Conservation (phyloP, 2,113 vertebrate genomes). For the Cottus gobio region DNA sequence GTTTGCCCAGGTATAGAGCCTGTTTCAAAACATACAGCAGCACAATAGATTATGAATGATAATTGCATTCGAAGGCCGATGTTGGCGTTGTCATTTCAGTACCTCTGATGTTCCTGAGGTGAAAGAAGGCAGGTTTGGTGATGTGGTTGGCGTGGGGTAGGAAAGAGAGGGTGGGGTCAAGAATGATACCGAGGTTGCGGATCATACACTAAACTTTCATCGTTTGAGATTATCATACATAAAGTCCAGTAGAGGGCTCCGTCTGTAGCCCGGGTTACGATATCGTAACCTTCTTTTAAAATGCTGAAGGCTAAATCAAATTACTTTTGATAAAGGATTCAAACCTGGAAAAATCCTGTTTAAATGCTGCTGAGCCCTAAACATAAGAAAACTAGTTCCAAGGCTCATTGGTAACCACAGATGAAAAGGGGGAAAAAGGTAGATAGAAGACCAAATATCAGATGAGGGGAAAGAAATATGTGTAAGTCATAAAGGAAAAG, state of each 20-base stretch:
- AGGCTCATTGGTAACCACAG: neutral
- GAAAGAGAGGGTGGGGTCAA: too few relatives aligned
- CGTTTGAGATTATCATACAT: neutral
- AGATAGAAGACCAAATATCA: neutral
- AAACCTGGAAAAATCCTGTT: neutral
- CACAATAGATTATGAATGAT: conserved; percentile 3
- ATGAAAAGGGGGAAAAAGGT: neutral
- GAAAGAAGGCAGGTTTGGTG: too few relatives aligned
- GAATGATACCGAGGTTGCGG: too few relatives aligned
- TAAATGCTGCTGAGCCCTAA: too few relatives aligned
- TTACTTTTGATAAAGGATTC: neutral
- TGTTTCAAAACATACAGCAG: conserved; percentile 11
- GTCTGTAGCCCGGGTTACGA: neutral
- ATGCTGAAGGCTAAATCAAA: neutral
- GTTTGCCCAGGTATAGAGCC: conserved; percentile 9
- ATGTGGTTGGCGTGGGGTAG: too few relatives aligned
- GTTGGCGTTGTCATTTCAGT: too few relatives aligned
- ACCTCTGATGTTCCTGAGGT: too few relatives aligned
- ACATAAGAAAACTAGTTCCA: neutral
- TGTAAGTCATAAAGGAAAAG: neutral
- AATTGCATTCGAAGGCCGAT: neutral
- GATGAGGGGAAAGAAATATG: neutral
- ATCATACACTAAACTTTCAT: neutral
- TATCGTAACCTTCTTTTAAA: neutral
- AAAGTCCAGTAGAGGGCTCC: neutral